Evolutionary conservation across 2,888 invertebrate genomes (phyloP).

Genomic region (Lasioglossum vierecki): DNA sequence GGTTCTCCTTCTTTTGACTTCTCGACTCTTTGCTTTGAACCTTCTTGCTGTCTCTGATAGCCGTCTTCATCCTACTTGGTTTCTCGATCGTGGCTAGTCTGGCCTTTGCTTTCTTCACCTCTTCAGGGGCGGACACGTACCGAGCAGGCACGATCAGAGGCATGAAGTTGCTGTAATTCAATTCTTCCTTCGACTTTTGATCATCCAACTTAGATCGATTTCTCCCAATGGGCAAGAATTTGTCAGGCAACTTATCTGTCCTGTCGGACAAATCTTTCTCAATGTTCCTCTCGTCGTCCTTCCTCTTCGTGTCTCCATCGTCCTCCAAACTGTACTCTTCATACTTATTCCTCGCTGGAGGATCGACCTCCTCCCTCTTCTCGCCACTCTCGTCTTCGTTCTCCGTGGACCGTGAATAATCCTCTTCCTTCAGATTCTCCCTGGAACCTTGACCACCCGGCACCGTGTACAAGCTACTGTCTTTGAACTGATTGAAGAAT

Average conservation of each 20-base stretch:
- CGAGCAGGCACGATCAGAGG: slow-evolving; percentile 76
- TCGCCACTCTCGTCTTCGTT: slow-evolving; percentile 36
- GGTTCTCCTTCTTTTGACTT: slow-evolving; percentile 39
- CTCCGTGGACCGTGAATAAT: slow-evolving; percentile 1
- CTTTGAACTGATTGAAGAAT: slow-evolving; percentile 56
- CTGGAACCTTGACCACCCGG: slow-evolving; percentile 15
- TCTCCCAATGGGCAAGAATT: not conserved
- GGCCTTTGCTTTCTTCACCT: slow-evolving; percentile 21
- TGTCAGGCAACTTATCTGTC: not conserved
- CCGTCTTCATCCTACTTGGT: not conserved
- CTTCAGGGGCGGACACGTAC: slow-evolving; percentile 70
- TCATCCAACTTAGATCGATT: not conserved
- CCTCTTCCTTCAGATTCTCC: slow-evolving; percentile 13
- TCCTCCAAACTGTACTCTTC: slow-evolving; percentile 78
- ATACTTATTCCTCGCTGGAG: slow-evolving; percentile 71
- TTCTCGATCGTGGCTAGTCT: slow-evolving; percentile 10
- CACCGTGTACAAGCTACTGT: slow-evolving; percentile 60
- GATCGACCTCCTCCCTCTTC: slow-evolving; percentile 56
- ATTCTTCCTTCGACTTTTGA: slow-evolving; percentile 10
- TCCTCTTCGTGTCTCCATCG: slow-evolving; percentile 16
- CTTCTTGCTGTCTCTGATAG: not conserved
- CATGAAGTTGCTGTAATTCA: slow-evolving; percentile 66
- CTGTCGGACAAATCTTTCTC: slow-evolving; percentile 1
- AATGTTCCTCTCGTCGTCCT: slow-evolving; percentile 14
- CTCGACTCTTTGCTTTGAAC: not conserved